Conservation (phyloP, 2,113 vertebrate genomes). For the Callopanchax toddi region DNA sequence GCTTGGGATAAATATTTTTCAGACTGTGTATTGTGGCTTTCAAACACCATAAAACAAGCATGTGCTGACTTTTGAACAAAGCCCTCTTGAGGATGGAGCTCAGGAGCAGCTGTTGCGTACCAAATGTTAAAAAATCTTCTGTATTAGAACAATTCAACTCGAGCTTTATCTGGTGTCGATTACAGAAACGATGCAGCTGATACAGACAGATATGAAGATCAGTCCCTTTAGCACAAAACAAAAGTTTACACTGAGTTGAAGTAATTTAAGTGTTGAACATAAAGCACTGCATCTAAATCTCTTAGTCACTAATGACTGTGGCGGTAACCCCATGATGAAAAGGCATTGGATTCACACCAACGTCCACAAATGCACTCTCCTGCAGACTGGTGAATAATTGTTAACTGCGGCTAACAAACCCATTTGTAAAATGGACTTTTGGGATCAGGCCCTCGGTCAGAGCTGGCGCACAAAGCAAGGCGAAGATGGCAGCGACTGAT, state of each 20-base stretch:
- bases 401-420: constrained; percentile 48
- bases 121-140: neutral
- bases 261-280: no score
- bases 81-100: constrained; percentile 14
- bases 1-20: constrained; percentile 16
- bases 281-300: no score
- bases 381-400: constrained; percentile 25
- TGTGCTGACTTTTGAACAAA: constrained; percentile 24
- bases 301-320: neutral
- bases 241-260: no score
- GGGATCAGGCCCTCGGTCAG: constrained; percentile 37
- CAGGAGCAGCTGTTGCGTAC: constrained; percentile 41
- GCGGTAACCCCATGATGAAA: neutral
- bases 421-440: constrained; percentile 69
- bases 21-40: constrained; percentile 36
- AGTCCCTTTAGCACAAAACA: constrained; percentile 9
- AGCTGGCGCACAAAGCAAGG: constrained; percentile 26
- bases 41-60: constrained; percentile 29
- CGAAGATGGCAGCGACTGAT: constrained; percentile 43
- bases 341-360: no score
- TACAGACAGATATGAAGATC: neutral
- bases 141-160: constrained; percentile 15
- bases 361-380: neutral
- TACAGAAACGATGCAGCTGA: neutral
- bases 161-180: constrained; percentile 5